phyloP scores from a whole-genome alignment of 2,113 vertebrate genomes.

The Lophius piscatorius region DNA sequence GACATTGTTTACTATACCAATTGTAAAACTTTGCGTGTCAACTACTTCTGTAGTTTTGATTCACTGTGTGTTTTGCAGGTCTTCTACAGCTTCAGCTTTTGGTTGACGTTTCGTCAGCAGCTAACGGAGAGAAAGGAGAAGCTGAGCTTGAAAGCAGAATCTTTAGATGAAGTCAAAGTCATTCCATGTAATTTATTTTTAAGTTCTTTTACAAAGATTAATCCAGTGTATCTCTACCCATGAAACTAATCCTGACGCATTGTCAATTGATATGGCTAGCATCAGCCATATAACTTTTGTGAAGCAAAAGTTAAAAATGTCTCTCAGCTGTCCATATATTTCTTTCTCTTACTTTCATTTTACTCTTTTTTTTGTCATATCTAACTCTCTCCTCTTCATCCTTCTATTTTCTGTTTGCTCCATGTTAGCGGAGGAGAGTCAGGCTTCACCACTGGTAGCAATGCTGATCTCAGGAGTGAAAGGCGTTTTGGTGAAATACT shows the following conservation, averaged over 20 bases:
- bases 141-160: slow-evolving; percentile 46
- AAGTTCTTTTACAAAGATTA: background rate
- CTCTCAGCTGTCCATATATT: background rate
- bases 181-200: slow-evolving; percentile 49
- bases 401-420: background rate
- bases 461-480: slow-evolving; percentile 74
- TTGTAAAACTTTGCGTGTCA: background rate
- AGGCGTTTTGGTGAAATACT: slow-evolving; percentile 77
- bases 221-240: no score
- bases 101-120: slow-evolving; percentile 83
- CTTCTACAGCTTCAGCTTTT: slow-evolving; percentile 78
- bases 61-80: slow-evolving; percentile 66
- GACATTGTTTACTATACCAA: background rate
- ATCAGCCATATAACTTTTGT: no score
- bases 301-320: background rate
- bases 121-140: slow-evolving; percentile 69
- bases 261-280: no score
- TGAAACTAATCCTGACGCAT: no score
- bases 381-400: background rate
- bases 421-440: slow-evolving; percentile 60
- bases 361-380: background rate
- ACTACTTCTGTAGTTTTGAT: background rate
- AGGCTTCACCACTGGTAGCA: slow-evolving; percentile 56
- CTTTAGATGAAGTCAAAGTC: slow-evolving; percentile 64
- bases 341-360: background rate